Percentiles rank a stretch among this genome's conserved stretches.
Conservation (phyloP, 2,113 vertebrate genomes). For the Rhinogobius similis region DNA sequence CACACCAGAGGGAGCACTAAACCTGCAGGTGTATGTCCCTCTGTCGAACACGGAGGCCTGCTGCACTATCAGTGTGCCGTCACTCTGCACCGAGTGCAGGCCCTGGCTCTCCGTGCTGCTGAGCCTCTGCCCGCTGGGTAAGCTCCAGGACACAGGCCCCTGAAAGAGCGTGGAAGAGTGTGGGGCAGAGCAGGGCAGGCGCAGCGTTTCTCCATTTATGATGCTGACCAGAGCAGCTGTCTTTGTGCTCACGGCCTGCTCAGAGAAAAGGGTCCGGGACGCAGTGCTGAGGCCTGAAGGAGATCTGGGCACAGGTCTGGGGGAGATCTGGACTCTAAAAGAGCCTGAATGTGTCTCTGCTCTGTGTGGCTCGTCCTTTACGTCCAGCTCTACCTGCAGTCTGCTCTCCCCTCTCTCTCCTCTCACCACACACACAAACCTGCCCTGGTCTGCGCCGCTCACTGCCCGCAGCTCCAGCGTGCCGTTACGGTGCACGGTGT, state of each 20-base stretch:
- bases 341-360: slow-evolving; percentile 43
- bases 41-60: slow-evolving; percentile 87
- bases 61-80: slow-evolving; percentile 84
- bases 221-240: slow-evolving; percentile 85
- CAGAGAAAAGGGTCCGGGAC: slow-evolving; percentile 4
- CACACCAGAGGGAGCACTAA: slow-evolving; percentile 61
- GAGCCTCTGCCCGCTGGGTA: slow-evolving; percentile 81
- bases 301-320: slow-evolving; percentile 45
- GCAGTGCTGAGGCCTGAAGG: slow-evolving; percentile 26
- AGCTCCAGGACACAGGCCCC: slow-evolving; percentile 79
- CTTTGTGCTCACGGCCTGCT: slow-evolving; percentile 71
- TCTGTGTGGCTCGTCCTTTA: slow-evolving; percentile 71
- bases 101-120: slow-evolving; percentile 72
- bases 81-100: slow-evolving; percentile 76
- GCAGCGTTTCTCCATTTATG: slow-evolving; percentile 86
- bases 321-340: slow-evolving; percentile 63
- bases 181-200: slow-evolving; percentile 75
- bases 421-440: slow-evolving; percentile 84
- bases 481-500: slow-evolving; percentile 88
- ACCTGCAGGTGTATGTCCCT: slow-evolving; percentile 86
- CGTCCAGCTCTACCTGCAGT: slow-evolving; percentile 81
- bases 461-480: slow-evolving; percentile 84
- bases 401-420: slow-evolving; percentile 84
- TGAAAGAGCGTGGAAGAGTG: slow-evolving; percentile 45
- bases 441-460: slow-evolving; percentile 77